phyloP scores from a whole-genome alignment of 2,797 vertebrate species.

The Neoniphon sammara region DNA sequence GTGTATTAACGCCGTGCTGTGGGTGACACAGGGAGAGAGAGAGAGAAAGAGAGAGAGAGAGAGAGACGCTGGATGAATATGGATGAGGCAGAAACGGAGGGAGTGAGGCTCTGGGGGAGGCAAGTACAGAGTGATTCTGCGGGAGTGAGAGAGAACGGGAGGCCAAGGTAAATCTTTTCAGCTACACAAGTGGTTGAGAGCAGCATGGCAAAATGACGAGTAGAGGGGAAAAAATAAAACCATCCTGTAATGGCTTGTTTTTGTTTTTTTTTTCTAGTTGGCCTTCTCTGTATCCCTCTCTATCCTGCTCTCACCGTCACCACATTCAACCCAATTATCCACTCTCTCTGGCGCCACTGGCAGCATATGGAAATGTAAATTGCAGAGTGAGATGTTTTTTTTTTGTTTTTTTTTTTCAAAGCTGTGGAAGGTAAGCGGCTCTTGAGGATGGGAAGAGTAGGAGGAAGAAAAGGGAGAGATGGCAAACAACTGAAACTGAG shows the following conservation, averaged over 20 bases:
- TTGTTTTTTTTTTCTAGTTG: constrained; percentile 71
- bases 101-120: constrained; percentile 72
- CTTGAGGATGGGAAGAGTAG: constrained; percentile 74
- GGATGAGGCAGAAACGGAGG: constrained; percentile 74
- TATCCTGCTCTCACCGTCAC: constrained; percentile 81
- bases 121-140: constrained; percentile 71
- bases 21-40: constrained; percentile 82
- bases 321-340: constrained; percentile 88
- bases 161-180: constrained; percentile 88
- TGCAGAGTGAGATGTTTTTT: constrained; percentile 76
- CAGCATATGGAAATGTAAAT: constrained; percentile 89
- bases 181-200: constrained; percentile 87
- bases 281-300: constrained; percentile 82
- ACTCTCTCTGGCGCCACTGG: constrained; percentile 85
- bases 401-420: constrained; percentile 71
- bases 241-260: constrained; percentile 80
- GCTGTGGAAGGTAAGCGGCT: constrained; percentile 81
- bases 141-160: constrained; percentile 76
- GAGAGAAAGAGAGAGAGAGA: constrained; percentile 21
- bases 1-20: constrained; percentile 86
- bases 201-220: constrained; percentile 84
- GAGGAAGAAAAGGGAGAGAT: constrained; percentile 70
- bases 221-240: constrained; percentile 74
- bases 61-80: constrained; percentile 73
- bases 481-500: constrained; percentile 76